Base-by-base conservation (phyloP, 2,797 vertebrate species). In the Luscinia megarhynchos region DNA sequence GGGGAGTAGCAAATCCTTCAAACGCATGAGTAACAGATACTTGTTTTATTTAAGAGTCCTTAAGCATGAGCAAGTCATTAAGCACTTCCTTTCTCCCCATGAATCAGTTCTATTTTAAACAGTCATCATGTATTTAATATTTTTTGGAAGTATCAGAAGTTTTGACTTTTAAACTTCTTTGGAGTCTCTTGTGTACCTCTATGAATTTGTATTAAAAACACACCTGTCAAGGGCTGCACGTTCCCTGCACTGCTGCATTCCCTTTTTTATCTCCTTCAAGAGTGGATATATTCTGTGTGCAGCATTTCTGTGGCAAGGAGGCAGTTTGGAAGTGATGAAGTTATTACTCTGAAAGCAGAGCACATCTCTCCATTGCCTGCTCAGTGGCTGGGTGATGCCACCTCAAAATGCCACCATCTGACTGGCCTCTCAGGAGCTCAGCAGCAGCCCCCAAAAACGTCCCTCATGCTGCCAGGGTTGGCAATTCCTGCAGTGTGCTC, bases 1-100 rank as follows among this genome's bases (percentile, higher is more conserved):
- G 3, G 8, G 89, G 66, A 93, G 66, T 16, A 89, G 73, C 78
- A 69, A 84, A 75, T 84, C 62, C 84, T 93, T 94, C 77, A 91
- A 84, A 72, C 1, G 27, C 21, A 10, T 78, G 58, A 83, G 51
- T 83, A 95, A 89, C 58, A 92, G 78, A 80, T 87, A 89, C 68
- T 94, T 93, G 81, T 36, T 93, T 83, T 78, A 70, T 78, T 94
- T 69, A 63, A 94, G 94, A 91, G 92, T 78, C 82, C 76, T 95
- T 90, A 81, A 79, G 58, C 48, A 30, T 91, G 62, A 97, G 67
- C 32, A 83, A 93, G 54, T 83, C 73, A 59, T 68, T 93, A 89
- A 93, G 79, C 69, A 58, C 63, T 91, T 95, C 76, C 73, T 83
- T 92, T 94, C 69, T 81, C 69, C 66, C 32, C 12, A 2, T 85